Base-by-base conservation (phyloP, 2,113 vertebrate species). In the Conger conger region DNA sequence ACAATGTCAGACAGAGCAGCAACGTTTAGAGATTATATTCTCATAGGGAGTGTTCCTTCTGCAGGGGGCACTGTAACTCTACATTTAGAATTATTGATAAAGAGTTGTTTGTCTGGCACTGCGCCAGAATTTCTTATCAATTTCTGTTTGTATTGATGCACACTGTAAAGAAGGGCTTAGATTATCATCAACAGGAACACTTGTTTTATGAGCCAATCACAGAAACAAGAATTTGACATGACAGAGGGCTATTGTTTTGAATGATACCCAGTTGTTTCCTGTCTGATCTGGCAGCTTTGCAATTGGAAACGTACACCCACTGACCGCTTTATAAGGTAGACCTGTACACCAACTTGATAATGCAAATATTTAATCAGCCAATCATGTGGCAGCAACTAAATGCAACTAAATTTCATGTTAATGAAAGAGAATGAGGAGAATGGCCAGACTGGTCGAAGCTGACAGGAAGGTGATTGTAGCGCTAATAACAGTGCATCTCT, bases 21-120 rank as follows among this genome's bases (percentile, higher is more conserved):
- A 57, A 9, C 3, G 54, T 16, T 57, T 57, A 57, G 54, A 57
- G 18, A 63, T 27, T 1, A 35, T 83, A 83, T 83, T 42, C n/a
- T 20, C 27, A 11, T 45, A 1, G 63, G 40, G 27, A 33, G 40
- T 76, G 68, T 83, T 78, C 45, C 15, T 84, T 84, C 83, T 54
- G 35, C 76, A 84, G 83, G 83, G 83, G 83, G 83, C 76, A 57
- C 73, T 84, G 76, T 78, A 50, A 68, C 40, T n/a, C 82, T 54
- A 16, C 40, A 83, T 54, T 83, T 76, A 73, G n/a, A 76, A 13
- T 27, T n/a, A 83, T 37, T 18, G 73, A 18, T 13, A 33, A 35
- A 16, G 11, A 20, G 13, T 78, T 20, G 37, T 36, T 78, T 78
- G 16, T 38, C 15, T 78, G 76, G 76, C 16, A 78, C 5, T 16